Evolutionary conservation across 2,888 invertebrate species (phyloP), one percentile per base, ranked within the genome.

Genomic region (Euproctis similis): DNA sequence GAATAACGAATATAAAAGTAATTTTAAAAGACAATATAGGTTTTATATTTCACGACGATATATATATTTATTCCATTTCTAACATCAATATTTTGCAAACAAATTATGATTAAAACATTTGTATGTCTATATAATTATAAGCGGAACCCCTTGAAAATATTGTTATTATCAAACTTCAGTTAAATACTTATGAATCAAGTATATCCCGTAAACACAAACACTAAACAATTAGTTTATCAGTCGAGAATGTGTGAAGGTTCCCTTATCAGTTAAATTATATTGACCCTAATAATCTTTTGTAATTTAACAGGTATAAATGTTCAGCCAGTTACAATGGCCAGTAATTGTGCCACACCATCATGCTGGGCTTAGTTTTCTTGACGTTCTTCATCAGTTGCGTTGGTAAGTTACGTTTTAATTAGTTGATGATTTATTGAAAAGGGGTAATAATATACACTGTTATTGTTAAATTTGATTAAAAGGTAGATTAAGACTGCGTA

Each of bases 191-290:
- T n/a, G 1, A 24, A 12, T 13, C n/a, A 1, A 26, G 22, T 25
- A 25, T 29, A 31, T 27, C 24, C 19, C 35, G 36, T 40, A 38
- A 28, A 40, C 33, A 39, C 33, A 32, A 44, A 44, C 36, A 45
- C 39, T 38, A 35, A 48, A 52, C 47, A 49, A 30, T 52, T 49
- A 36, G 36, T 37, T 53, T 71, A 73, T 67, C 69, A 59, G 66
- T 64, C 60, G 43, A 59, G 58, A 70, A 67, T 60, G 59, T 66
- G 71, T 75, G 70, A 81, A 80, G 81, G 81, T 56, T 42, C 41
- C 28, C 36, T 61, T 70, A 78, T 78, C 77, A 62, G 64, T 53
- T 67, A 35, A 60, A 62, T 67, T 56, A 44, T 66, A 45, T 69
- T 72, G 71, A 39, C 69, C 70, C 68, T 53, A 72, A 65, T 74